Base-by-base conservation (phyloP, 2,797 vertebrate genomes). In the Sebastes itinus region DNA sequence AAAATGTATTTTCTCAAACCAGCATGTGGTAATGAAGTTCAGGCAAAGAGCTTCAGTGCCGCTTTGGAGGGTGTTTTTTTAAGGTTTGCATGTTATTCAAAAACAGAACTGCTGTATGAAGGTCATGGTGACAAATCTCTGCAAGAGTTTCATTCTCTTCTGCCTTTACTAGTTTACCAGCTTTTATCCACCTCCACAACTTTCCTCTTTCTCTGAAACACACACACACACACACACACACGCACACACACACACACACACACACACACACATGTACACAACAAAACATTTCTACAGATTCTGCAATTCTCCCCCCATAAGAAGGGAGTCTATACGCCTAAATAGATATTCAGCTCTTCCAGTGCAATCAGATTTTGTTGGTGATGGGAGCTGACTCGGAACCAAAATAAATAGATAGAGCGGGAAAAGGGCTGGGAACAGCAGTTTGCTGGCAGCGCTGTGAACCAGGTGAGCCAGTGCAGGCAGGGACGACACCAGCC, bases 401-500 rank as follows among this genome's bases (percentile, higher is more conserved):
- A 91, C 92, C 81, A 81, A 86, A 93, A 89, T 89, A 92, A 92
- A 93, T 83, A 92, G 83, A 94, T 80, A 83, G 62, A 74, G 72
- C 1, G 12, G 56, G 58, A 76, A 65, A 88, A 87, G 7, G 89
- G 81, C 86, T 90, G 83, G 89, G 78, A 93, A 78, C 91, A 94
- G 94, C 92, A 94, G 89, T 95, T 94, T 95, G 89, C 91, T 88
- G 87, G 92, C 92, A 92, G 91, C 8, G 42, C 78, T 61, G 58
- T 80, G 84, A 88, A 89, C 90, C 92, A 93, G 93, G 92, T 92
- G 93, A 94, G 87, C 66, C 77, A 54, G 75, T 77, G 89, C 87
- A 86, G 86, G 92, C 86, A 78, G 92, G 89, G 92, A 94, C 88
- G 87, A 92, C 94, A 95, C 89, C 91, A 94, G 93, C 93, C 88